Evolutionary conservation across 2,888 invertebrate species (phyloP), one percentile per base, ranked within the genome.

Genomic region (Gibbula magus): DNA sequence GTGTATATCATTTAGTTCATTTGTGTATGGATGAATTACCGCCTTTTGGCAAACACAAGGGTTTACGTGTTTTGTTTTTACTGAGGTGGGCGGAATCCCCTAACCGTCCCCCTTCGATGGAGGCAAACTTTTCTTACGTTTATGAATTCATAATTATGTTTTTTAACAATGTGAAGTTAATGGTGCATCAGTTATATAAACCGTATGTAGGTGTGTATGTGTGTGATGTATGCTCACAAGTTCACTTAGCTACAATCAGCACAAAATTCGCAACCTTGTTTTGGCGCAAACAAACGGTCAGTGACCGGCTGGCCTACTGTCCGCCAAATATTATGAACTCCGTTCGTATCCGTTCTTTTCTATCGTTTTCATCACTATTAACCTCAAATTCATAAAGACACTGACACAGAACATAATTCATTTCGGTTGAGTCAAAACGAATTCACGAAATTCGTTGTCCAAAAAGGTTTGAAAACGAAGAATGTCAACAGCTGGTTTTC

Each of bases 61-160:
- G 20, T 8, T n/a, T n/a, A 70, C 2, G 2, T 5, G 70, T 39
- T 35, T 35, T 70, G 70, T 70, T 70, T 70, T 70, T 10, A 39
- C 35, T 10, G 70, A 70, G 70, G 70, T 20, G 70, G 70, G 70
- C 70, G 70, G 70, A 35, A 70, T 70, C 70, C 45, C 45, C 35
- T 10, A 70, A 70, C 70, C 39, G 70, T 20, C n/a, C 39, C 35
- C 35, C 35, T 70, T 70, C 35, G 39, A 35, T 70, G 16, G 39
- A 32, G 39, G 70, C 70, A 20, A 35, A 70, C 35, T 70, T 35
- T 0, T 20, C 70, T 22, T n/a, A 20, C n/a, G 20, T 56, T 10
- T 56, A 56, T 45, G 10, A 4, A 8, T 45, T 45, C 1, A 45
- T 45, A 13, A 45, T 10, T 8, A 56, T 56, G 8, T 25, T n/a